A percentile compares a stretch with the other conserved stretches of the same genome.
Conservation (phyloP, 2,888 invertebrate genomes). For the Drosophila pegasa region DNA sequence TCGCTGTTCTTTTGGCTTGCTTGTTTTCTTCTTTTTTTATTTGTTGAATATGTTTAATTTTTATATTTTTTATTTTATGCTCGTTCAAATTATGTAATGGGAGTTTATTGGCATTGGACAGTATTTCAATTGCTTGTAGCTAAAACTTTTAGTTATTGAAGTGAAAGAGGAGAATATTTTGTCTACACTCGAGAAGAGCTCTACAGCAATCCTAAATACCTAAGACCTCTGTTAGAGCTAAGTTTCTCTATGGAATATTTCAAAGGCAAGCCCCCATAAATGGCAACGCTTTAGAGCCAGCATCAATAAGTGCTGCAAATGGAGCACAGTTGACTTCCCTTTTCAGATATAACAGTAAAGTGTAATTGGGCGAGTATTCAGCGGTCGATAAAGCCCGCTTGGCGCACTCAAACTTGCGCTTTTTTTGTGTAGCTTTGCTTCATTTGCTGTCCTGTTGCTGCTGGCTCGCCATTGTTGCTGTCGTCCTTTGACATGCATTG, state of each 20-base stretch:
- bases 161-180: too few relatives aligned
- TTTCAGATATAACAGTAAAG: too few relatives aligned
- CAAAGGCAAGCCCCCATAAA: too few relatives aligned
- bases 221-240: too few relatives aligned
- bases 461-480: conserved; percentile 46
- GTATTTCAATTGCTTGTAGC: too few relatives aligned
- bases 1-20: conserved; percentile 2
- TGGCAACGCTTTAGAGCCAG: too few relatives aligned
- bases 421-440: conserved; percentile 25
- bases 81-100: neutral
- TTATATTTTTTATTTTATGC: neutral
- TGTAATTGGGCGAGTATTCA: neutral
- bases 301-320: neutral
- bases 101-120: neutral
- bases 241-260: too few relatives aligned
- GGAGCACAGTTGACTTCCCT: too few relatives aligned
- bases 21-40: neutral
- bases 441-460: conserved; percentile 48
- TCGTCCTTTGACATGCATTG: conserved; percentile 62
- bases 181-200: too few relatives aligned
- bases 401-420: neutral
- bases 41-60: conserved; percentile 1
- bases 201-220: too few relatives aligned
- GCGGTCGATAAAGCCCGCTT: neutral
- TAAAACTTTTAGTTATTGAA: too few relatives aligned